A percentile compares a stretch with the other conserved stretches of the same genome.
Evolutionary conservation across 2,113 vertebrate species (phyloP).

Genomic region (Gambusia affinis): DNA sequence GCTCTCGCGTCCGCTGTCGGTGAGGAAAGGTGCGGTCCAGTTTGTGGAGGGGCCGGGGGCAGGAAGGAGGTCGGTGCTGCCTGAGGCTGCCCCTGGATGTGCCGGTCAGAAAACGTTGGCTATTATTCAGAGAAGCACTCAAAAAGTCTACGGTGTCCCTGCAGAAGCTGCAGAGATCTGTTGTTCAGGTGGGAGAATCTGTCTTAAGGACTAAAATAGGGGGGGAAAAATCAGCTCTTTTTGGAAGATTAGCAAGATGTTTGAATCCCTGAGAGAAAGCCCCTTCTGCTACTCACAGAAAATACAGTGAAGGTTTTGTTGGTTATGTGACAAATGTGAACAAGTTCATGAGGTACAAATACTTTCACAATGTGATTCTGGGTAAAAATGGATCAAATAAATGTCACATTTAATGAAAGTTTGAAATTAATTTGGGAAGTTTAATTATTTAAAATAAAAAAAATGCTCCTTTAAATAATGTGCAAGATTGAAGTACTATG

Average conservation of each 20-base stretch:
- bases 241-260: too few relatives aligned
- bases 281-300: not conserved
- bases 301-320: not conserved
- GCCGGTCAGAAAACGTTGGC: constrained; percentile 27
- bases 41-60: constrained; percentile 86
- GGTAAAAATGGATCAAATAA: not conserved
- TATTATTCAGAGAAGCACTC: too few relatives aligned
- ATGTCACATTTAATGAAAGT: not conserved
- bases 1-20: constrained; percentile 87
- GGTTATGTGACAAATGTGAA: not conserved
- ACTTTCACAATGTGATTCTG: not conserved
- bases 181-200: too few relatives aligned
- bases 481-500: constrained; percentile 22
- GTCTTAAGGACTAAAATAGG: too few relatives aligned
- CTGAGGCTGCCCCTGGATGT: constrained; percentile 89
- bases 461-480: not conserved
- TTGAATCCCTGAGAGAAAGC: too few relatives aligned
- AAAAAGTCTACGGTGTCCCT: too few relatives aligned
- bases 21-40: constrained; percentile 91
- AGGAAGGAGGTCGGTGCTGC: constrained; percentile 93
- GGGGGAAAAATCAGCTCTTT: too few relatives aligned
- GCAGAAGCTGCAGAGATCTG: too few relatives aligned
- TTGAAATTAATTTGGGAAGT: not conserved
- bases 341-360: not conserved
- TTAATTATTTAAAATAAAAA: not conserved